Percentiles rank a stretch among this genome's conserved stretches.
Conservation (phyloP, 2,113 vertebrate genomes). For the Ceuthmochares aereus region DNA sequence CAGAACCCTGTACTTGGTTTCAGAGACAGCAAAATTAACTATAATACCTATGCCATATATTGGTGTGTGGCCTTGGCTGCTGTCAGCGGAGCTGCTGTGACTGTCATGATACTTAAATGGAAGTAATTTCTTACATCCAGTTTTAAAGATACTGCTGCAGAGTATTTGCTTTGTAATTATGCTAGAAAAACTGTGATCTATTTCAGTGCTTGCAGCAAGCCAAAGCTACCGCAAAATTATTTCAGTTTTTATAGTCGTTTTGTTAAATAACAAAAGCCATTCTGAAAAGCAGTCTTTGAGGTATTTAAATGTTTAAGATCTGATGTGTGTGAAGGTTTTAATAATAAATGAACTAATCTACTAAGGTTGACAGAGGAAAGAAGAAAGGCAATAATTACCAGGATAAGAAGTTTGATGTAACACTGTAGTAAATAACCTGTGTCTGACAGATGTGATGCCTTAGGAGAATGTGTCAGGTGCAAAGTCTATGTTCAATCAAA, state of each 20-base stretch:
- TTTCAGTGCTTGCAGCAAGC: conserved; percentile 28
- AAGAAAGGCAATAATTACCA: neutral
- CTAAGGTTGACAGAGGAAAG: neutral
- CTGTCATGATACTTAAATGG: neutral
- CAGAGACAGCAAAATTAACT: neutral
- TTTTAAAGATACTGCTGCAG: conserved; percentile 8
- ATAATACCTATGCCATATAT: neutral
- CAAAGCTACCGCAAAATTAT: neutral
- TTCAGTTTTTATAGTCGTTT: neutral
- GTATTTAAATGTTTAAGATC: neutral
- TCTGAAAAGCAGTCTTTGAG: neutral
- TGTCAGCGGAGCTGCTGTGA: neutral
- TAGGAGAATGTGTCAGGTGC: neutral
- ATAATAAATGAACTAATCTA: neutral
- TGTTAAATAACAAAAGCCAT: neutral
- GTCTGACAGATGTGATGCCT: neutral
- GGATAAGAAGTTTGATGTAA: neutral
- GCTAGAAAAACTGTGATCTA: neutral
- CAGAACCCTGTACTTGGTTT: neutral
- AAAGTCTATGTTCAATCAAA: neutral
- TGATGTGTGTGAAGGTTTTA: neutral
- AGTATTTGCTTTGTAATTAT: neutral
- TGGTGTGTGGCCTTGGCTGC: neutral
- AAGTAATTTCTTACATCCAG: neutral
- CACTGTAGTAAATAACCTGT: neutral